Evolutionary conservation across 2,797 vertebrate genomes (phyloP).

Genomic region (Centropyge bicolor): DNA sequence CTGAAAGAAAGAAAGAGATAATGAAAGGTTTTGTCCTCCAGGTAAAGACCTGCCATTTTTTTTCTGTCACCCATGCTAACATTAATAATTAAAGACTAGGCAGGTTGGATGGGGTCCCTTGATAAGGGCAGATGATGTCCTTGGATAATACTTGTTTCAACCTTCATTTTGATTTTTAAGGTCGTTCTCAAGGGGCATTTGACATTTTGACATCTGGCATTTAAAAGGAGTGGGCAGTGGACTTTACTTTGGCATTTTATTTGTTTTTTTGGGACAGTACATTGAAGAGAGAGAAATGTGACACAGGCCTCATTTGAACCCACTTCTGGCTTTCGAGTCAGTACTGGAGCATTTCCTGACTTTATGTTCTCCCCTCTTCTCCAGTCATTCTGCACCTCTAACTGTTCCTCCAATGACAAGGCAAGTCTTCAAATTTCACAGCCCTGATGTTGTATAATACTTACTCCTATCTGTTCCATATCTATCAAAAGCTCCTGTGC

Average conservation of each 20-base stretch:
- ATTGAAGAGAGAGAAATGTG: constrained; percentile 43
- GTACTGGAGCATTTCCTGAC: constrained; percentile 22
- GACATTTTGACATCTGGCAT: constrained; percentile 75
- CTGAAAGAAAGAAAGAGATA: constrained; percentile 59
- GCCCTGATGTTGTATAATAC: constrained; percentile 21
- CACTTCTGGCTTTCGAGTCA: constrained; percentile 35
- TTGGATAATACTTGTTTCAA: constrained; percentile 63
- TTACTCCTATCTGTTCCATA: constrained; percentile 20
- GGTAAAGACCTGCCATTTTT: constrained; percentile 56
- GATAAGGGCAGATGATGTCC: constrained; percentile 55
- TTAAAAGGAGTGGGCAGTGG: constrained; percentile 53
- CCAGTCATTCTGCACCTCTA: constrained; percentile 39
- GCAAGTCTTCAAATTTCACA: constrained; percentile 19
- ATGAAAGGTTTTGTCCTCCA: constrained; percentile 74
- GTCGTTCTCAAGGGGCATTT: constrained; percentile 63
- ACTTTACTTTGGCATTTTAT: constrained; percentile 66
- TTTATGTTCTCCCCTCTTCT: constrained; percentile 31
- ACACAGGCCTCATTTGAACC: constrained; percentile 52
- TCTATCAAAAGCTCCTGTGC: constrained; percentile 3
- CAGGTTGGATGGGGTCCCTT: constrained; percentile 27
- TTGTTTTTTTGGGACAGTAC: constrained; percentile 21
- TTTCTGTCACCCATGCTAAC: constrained; percentile 48
- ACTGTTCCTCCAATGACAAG: constrained; percentile 52
- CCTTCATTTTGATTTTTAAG: constrained; percentile 70
- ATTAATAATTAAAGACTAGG: constrained; percentile 67